Base-by-base conservation (phyloP, 64 coral and sea anemone genomes). In the Stichodactyla mertensii region DNA sequence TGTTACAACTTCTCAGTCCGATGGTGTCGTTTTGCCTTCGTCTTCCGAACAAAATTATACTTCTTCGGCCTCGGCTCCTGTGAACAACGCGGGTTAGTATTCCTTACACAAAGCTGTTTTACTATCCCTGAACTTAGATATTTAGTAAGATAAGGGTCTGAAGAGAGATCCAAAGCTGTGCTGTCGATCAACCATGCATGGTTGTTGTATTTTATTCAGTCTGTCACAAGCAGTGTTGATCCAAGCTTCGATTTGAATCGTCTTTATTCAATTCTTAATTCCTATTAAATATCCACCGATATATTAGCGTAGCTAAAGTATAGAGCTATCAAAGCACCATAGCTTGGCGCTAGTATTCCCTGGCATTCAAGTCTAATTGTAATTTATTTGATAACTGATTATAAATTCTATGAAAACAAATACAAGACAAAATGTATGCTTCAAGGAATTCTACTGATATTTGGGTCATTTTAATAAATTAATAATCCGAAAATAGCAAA, bases 1-100 rank as follows among this genome's bases (percentile, higher is more conserved):
- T 16, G 31, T 79, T 11, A 79, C 51, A 6, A 51, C 77, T 51
- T 79, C 28, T 36, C 77, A 79, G 9, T 9, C 27, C 6, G 16
- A 77, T 77, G n/a, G 19, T 52, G 77, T 79, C 77, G 77, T 79
- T 79, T 79, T 45, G 13, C 12, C 77, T 16, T 79, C 77, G 77
- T 9, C 77, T 79, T 79, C 77, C 13, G 28, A 36, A 79, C 77
- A 79, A 52, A 79, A 79, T 79, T 79, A 45, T 36, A 2, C 77
- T 51, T 13, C 22, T 79, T 36, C 77, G 18, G 22, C 28, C 51
- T 52, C 77, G 8, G 51, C 13, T 52, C 28, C 77, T 13, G 7
- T 79, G 27, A 15, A 18, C 27, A 52, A 79, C 45, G 10, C 77
- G 4, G 26, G 77, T 79, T 16, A 79, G 77, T 7, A 16, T 51